Evolutionary conservation across 2,113 vertebrate species (phyloP), one percentile per base, ranked within the genome.

Genomic region (Festucalex cinctus): DNA sequence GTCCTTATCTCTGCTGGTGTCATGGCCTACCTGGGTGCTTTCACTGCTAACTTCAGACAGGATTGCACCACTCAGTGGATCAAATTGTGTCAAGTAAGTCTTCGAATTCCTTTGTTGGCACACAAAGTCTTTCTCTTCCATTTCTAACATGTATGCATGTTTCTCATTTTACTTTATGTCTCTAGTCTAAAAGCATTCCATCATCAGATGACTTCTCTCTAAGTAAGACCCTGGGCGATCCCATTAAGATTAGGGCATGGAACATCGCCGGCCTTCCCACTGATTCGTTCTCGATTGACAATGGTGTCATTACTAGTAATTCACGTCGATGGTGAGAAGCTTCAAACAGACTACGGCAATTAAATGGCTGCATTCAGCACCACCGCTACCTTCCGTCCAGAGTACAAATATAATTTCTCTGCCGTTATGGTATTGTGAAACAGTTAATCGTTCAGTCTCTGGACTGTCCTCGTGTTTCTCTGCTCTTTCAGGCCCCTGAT

Each of bases 251-350:
- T 71, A 89, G 96, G 80, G 93, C 94, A 57, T 99, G 97, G 97
- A 99, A 96, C 85, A 98, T 98, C 58, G 94, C 96, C 69, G 96
- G 96, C 24, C 91, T 99, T 74, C 96, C 97, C 75, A 96, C 92
- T 64, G 97, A 99, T 9, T 63, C 79, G 0, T 99, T 98, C 88
- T 99, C 97, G 37, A 81, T 99, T 59, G 96, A 99, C 77, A 99
- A 98, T 49, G 97, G 95, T 6, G 94, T 98, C 63, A 96, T 98
- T 78, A 95, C 96, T 79, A 92, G 93, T 79, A 97, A 98, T 83
- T 94, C 96, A 51, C 93, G 96, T 65, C 92, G 95, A 84, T 99
- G 96, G 96, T 99, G 90, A 81, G 93, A 36, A 19, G 28, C 20
- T 22, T 65, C n/a, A 5, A 13, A 32, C 20, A 7, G 12, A 49